Base-by-base conservation (phyloP, 2,797 vertebrate species). In the Oryzias sinensis region DNA sequence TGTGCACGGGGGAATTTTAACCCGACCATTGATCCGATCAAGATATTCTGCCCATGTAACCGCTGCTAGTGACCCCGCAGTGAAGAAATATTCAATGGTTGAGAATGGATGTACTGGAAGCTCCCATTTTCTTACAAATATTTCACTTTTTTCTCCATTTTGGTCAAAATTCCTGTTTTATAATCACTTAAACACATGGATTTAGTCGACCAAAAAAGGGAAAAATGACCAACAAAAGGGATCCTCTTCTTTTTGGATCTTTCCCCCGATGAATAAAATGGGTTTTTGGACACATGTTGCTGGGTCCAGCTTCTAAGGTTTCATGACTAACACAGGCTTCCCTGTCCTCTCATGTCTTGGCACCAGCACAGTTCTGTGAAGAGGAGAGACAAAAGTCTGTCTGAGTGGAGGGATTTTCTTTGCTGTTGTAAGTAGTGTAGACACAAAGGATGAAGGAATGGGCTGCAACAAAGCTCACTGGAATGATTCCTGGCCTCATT, bases 401-500 rank as follows among this genome's bases (percentile, higher is more conserved):
- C 54, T 71, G 63, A 67, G 65, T 58, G 69, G 57, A 79, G 76
- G 64, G 51, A 27, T 67, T 83, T 76, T 68, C 24, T 64, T 80
- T 59, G 48, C 47, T 68, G 40, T 52, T 61, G 43, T 71, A 65
- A 73, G 77, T 72, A 81, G 75, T 73, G 67, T 68, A 81, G 74
- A 80, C 80, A 69, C 62, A 47, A 72, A 56, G 59, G 76, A 80
- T 69, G 68, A 76, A 72, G 73, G 63, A 64, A 65, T 9, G 25
- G 62, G 64, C 65, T n/a, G 49, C 72, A 59, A 69, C 47, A 27
- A 64, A 68, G 75, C 68, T 68, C 43, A 4, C 56, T 83, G 77
- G 73, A 83, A 71, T 4, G n/a, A 66, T 68, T 83, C 74, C 72
- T 76, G 68, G 77, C 62, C 48, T 72, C 62, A 59, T 57, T 62